Evolutionary conservation across 2,797 vertebrate species (phyloP), one percentile per base, ranked within the genome.

Genomic region (Myiotriccus ornatus): DNA sequence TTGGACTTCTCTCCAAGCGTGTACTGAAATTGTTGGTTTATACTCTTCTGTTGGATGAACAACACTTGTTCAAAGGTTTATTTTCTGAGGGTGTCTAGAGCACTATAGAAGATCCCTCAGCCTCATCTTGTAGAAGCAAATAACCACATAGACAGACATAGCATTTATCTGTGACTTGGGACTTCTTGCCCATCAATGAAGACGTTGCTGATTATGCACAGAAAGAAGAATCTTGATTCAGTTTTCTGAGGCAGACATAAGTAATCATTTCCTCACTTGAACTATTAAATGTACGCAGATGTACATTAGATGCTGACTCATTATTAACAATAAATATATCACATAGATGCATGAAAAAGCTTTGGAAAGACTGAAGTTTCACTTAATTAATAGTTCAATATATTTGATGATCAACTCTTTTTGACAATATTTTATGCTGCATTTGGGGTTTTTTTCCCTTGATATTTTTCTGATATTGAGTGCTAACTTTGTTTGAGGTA

Each of bases 131-230:
- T 56, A 30, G 60, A 77, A 77, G 22, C 5, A 80, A 50, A 69
- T 18, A 69, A 17, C 21, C 14, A 30, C 1, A 1, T 1, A 68
- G 35, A 49, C 6, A 76, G 34, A 27, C 7, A 30, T 7, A n/a
- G 7, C 7, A 65, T 44, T 77, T 55, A 10, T 32, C 39, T 65
- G 30, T 64, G 55, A 43, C 27, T 22, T 80, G 17, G 5, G n/a
- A 59, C 27, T 60, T 32, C 39, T 62, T 47, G 20, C 7, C 30
- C 6, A 8, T 59, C 5, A 10, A 14, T 20, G 22, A 53, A 10
- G 27, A 52, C 35, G 46, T 63, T 2, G 1, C 20, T 77, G 23
- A 56, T 78, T 18, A 9, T 14, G 11, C 41, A 13, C 15, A 53
- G 46, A 74, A 80, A 71, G 34, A 59, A 74, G 23, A 34, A 64